Evolutionary conservation across 2,113 vertebrate species (phyloP), one percentile per base, ranked within the genome.

Genomic region (Ceyx margarethae): DNA sequence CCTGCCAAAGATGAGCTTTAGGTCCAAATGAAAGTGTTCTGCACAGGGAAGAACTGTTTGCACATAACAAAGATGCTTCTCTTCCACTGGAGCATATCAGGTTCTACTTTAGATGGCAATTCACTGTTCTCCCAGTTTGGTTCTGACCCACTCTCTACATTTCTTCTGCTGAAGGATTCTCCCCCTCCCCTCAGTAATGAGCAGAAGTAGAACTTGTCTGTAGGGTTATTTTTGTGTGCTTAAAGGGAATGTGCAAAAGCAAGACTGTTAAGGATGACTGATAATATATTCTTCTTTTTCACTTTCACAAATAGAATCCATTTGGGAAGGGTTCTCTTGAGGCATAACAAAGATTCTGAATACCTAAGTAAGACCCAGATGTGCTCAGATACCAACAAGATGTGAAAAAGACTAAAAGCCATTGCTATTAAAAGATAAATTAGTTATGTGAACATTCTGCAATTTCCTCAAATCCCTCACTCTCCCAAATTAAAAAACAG

Each of bases 361-460:
- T 68, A 69, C 16, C 69, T 78, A 92, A 81, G 42, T 83, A 78
- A 86, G 58, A 86, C 19, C 40, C 73, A 92, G 71, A 93, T 91
- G 85, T 87, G 92, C 62, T 75, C 48, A 81, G 66, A 90, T 50
- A 93, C 29, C 84, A 76, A 66, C 14, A 83, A 91, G 75, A 93
- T 1, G 1, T 61, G 57, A 81, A 95, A 87, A 60, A 94, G 81
- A 96, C 89, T 89, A 95, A 96, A 91, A 91, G 31, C 8, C 69
- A 42, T 74, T 2, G 15, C 57, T 18, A 69, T 95, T 90, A 84
- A 87, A 87, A 89, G 76, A 87, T 40, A 85, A 91, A 82, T 91
- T 81, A 94, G 50, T 81, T 93, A 87, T 5, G 35, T 31, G 93
- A 91, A 43, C 18, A 45, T 74, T 89, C 80, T 69, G 50, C 13